Evolutionary conservation across 1,140 invertebrate genomes (phyloP), one percentile per base, ranked within the genome.

Genomic region (Pseudomyrmex concolor): DNA sequence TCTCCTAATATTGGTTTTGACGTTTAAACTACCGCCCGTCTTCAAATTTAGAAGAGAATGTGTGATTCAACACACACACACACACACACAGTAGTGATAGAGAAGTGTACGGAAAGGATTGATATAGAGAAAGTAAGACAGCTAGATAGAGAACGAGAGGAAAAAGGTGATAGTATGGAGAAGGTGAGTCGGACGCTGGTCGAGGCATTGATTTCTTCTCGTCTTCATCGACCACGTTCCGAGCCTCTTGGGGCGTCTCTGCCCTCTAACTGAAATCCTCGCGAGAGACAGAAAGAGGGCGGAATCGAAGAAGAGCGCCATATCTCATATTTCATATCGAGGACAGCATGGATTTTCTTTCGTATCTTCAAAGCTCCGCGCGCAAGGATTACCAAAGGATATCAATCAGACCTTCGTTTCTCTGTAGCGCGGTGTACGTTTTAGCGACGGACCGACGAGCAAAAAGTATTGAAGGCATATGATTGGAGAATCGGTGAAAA

Each of bases 151-250:
- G 34, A 77, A 4, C 7, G 12, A 72, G 60, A 57, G 5, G 59
- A 45, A 51, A 51, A 51, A 55, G 59, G 71, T 59, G 15, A 17
- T 57, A 19, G 54, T 78, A 88, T 76, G 70, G 71, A 84, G 84
- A 87, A 89, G 91, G 86, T 86, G 90, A 90, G 78, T 85, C 73
- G 86, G 89, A 90, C 89, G 89, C 89, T 88, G 89, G 88, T 91
- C 54, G 89, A 90, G 86, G 93, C 93, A 94, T 94, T 94, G 94
- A 94, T 94, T 94, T 94, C 93, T 91, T 93, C 93, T 93, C 92
- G 92, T 93, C 93, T 92, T 91, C 92, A 92, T 94, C 92, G 92
- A 92, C 92, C 92, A 91, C 91, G 89, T 92, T 91, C 86, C 88
- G 71, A 90, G 90, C 89, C 91, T 90, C 90, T 88, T 63, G 91